Percentiles rank a stretch among this genome's conserved stretches.
phyloP scores from a whole-genome alignment of 2,888 invertebrate species.

The Hemithea aestivaria region DNA sequence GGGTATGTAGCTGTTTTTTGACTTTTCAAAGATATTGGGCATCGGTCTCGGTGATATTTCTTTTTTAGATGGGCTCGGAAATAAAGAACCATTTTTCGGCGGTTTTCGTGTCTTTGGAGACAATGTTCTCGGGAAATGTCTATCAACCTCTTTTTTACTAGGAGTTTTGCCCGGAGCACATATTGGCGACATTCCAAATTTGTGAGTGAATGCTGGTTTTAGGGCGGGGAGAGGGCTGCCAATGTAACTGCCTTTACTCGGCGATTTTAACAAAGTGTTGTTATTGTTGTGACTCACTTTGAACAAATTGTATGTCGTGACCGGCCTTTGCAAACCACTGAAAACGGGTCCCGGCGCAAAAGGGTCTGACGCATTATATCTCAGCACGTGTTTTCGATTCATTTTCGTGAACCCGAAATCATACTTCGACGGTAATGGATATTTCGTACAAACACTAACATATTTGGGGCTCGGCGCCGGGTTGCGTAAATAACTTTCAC shows the following conservation, averaged over 20 bases:
- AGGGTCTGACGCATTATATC: constrained; percentile 63
- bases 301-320: constrained; percentile 67
- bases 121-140: constrained; percentile 44
- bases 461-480: constrained; percentile 67
- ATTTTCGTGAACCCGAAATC: constrained; percentile 63
- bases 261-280: constrained; percentile 63
- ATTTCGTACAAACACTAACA: constrained; percentile 66
- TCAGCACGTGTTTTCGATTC: constrained; percentile 54
- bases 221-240: constrained; percentile 59
- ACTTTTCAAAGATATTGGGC: constrained; percentile 64
- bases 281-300: constrained; percentile 71
- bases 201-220: constrained; percentile 68
- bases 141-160: constrained; percentile 53
- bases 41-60: constrained; percentile 53
- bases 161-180: constrained; percentile 45
- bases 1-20: constrained; percentile 68
- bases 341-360: constrained; percentile 76
- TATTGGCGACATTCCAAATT: constrained; percentile 70
- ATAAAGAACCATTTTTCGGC: constrained; percentile 43
- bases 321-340: constrained; percentile 66
- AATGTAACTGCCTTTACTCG: constrained; percentile 49
- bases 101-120: constrained; percentile 62
- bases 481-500: constrained; percentile 65
- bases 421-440: constrained; percentile 61
- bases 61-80: constrained; percentile 48